Evolutionary conservation across 2,888 invertebrate species (phyloP).

Genomic region (Volucella inanis): DNA sequence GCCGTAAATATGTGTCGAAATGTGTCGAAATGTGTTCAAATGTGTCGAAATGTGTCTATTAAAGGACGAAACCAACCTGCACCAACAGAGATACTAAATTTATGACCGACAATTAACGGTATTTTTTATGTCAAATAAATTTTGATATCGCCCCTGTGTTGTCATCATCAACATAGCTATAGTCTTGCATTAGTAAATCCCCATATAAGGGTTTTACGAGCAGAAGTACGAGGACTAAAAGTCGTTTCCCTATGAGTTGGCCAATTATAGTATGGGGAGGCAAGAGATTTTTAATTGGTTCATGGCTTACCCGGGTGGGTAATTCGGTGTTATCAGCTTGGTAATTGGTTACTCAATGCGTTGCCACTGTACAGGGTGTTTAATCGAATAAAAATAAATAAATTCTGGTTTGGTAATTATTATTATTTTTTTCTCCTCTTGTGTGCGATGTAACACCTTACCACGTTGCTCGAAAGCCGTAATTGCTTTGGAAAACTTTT

Average conservation of each 20-base stretch:
- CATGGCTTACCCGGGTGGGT: slow-evolving; percentile 34
- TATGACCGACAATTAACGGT: slow-evolving; percentile 64
- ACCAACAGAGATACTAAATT: slow-evolving; percentile 56
- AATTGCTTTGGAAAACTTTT: slow-evolving; percentile 35
- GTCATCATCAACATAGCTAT: neutral
- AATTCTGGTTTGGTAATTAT: slow-evolving; percentile 24
- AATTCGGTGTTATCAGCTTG: slow-evolving; percentile 64
- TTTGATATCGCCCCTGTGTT: slow-evolving; percentile 52
- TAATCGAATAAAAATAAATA: slow-evolving; percentile 6
- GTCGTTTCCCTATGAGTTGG: neutral
- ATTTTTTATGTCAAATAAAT: slow-evolving; percentile 58
- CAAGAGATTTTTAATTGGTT: slow-evolving; percentile 34
- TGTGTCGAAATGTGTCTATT: slow-evolving; percentile 5
- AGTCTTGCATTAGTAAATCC: slow-evolving; percentile 47
- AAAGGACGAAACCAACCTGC: slow-evolving; percentile 51
- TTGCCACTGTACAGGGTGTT: slow-evolving; percentile 18
- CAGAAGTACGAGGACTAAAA: too few species aligned
- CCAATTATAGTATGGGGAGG: slow-evolving; percentile 22
- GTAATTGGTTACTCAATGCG: slow-evolving; percentile 59
- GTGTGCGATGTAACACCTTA: slow-evolving; percentile 13
- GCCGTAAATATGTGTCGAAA: slow-evolving; percentile 39
- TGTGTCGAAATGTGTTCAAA: too few species aligned
- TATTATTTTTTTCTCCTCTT: neutral
- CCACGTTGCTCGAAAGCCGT: neutral
- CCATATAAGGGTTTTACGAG: slow-evolving; percentile 11